These are phyloP conservation scores for Falco concolor DNA, from an alignment of 2,797 vertebrate genomes.

Conservation along the genomic window DNA sequence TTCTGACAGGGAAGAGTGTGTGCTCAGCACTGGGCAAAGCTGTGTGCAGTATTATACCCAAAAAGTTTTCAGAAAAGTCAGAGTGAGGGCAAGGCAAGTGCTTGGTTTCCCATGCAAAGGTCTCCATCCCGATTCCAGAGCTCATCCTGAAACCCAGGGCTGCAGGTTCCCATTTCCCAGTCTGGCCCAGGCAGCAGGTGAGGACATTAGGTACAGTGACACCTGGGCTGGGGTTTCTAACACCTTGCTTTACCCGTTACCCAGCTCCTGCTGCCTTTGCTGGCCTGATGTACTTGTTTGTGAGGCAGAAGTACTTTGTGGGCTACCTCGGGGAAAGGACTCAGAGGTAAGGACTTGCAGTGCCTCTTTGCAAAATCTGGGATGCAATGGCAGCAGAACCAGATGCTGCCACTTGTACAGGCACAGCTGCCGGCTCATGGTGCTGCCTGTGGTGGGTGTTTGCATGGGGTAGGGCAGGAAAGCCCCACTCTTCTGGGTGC, in stretches of 20 bases:
- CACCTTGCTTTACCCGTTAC: not conserved
- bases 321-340: slow-evolving; percentile 91
- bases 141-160: not conserved
- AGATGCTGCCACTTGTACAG: not conserved
- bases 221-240: not conserved
- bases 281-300: slow-evolving; percentile 88
- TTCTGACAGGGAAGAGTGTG: not conserved
- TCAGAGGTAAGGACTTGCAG: slow-evolving; percentile 82
- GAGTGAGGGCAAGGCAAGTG: not conserved
- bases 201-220: fast-evolving
- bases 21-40: not conserved
- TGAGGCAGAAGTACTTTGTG: slow-evolving; percentile 94
- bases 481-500: not conserved
- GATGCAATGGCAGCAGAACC: not conserved
- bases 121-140: not conserved
- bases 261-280: slow-evolving; percentile 90
- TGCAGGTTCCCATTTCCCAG: fast-evolving
- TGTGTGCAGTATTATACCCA: not conserved
- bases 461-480: not conserved
- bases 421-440: not conserved
- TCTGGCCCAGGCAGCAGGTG: not conserved
- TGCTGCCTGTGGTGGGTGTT: not conserved
- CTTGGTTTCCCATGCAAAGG: not conserved
- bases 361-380: not conserved
- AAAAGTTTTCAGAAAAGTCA: not conserved